Conservation (phyloP, 1,140 invertebrate species). For the Trachymyrmex cornetzi region DNA sequence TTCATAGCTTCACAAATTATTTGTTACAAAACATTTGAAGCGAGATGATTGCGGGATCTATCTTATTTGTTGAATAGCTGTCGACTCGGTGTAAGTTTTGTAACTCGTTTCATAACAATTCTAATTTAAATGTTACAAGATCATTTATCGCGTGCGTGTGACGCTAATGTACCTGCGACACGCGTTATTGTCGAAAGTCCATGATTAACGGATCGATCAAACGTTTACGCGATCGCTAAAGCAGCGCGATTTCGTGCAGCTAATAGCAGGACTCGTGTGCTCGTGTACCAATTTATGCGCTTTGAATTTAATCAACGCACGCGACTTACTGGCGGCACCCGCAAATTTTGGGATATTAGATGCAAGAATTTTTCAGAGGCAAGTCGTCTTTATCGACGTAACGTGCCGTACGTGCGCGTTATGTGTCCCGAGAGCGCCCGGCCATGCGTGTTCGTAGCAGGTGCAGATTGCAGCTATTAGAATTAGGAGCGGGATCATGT, state of each 20-base stretch:
- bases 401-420: background rate
- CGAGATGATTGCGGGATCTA: background rate
- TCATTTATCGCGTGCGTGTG: background rate
- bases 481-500: constrained; percentile 54
- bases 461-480: constrained; percentile 66
- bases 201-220: constrained; percentile 45
- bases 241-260: constrained; percentile 33
- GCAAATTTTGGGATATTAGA: constrained; percentile 54
- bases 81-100: background rate
- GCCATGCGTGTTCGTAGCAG: constrained; percentile 45
- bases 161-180: constrained; percentile 5
- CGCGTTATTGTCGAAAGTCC: constrained; percentile 24
- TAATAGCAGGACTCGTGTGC: constrained; percentile 35
- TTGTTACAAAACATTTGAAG: background rate
- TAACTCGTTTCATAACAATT: background rate
- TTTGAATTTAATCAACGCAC: constrained; percentile 59
- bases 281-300: constrained; percentile 49
- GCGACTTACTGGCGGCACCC: constrained; percentile 32
- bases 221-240: constrained; percentile 20
- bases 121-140: constrained; percentile 9
- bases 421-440: background rate
- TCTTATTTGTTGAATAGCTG: too few species aligned
- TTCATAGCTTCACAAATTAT: constrained; percentile 11
- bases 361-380: constrained; percentile 32
- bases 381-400: constrained; percentile 25